Conservation (phyloP, 2,888 invertebrate species). For the Amiota minor region DNA sequence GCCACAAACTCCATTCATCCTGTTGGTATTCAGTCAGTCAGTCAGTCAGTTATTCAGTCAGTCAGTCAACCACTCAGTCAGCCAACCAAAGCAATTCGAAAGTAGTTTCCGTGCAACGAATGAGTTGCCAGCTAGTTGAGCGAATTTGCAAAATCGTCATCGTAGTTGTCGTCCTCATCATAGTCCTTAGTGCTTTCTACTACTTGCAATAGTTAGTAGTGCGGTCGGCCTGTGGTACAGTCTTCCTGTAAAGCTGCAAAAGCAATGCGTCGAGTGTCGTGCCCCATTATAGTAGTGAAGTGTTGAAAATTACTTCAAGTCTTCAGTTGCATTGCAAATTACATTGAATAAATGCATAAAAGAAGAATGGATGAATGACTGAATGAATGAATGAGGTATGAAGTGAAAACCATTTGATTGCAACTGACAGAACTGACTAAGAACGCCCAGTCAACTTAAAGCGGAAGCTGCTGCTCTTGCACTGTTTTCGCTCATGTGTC, state of each 20-base stretch:
- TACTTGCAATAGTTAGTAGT: no score
- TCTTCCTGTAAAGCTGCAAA: neutral
- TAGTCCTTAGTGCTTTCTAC: no score
- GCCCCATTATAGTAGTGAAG: neutral
- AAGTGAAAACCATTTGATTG: constrained; percentile 58
- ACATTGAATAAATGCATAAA: constrained; percentile 10
- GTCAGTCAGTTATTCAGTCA: no score
- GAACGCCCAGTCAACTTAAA: no score
- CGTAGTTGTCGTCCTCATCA: neutral
- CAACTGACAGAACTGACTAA: constrained; percentile 49
- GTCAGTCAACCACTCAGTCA: no score
- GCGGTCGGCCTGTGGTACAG: neutral
- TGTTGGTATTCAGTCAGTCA: no score
- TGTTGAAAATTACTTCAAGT: constrained; percentile 12
- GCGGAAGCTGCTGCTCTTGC: neutral
- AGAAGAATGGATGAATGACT: no score
- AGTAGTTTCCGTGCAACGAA: no score
- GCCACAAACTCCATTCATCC: no score
- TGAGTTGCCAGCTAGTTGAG: constrained; percentile 7
- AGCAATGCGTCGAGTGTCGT: neutral
- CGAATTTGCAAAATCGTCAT: neutral
- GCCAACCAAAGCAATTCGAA: no score
- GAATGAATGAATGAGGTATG: no score
- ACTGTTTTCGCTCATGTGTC: neutral
- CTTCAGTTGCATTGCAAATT: no score